These are phyloP conservation scores for Cotesia congregata DNA, from an alignment of 2,888 invertebrate genomes.

Conservation along the genomic window DNA sequence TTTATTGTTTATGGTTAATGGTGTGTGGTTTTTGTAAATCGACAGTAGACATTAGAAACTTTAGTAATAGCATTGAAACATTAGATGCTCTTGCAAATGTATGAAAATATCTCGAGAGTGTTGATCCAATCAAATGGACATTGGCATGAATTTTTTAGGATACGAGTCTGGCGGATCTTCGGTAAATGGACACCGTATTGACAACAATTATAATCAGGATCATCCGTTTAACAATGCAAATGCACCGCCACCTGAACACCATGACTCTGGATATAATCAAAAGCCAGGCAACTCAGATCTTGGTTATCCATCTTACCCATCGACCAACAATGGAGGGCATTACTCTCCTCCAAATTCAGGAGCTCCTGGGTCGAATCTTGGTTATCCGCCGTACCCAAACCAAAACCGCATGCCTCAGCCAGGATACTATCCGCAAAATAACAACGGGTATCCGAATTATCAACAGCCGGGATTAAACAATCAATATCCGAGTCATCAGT, in stretches of 20 bases:
- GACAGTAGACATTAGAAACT: background rate
- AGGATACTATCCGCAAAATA: conserved; percentile 31
- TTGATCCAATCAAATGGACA: conserved; percentile 5
- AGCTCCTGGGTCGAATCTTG: conserved; percentile 51
- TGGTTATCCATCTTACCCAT: conserved; percentile 61
- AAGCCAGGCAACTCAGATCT: conserved; percentile 52
- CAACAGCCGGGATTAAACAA: conserved; percentile 43
- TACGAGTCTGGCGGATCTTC: conserved; percentile 64
- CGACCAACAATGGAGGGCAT: conserved; percentile 47
- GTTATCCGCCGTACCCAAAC: conserved; percentile 52
- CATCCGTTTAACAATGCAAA: conserved; percentile 64
- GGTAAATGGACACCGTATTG: conserved; percentile 60
- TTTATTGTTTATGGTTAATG: background rate
- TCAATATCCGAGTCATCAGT: conserved; percentile 54
- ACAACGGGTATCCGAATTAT: conserved; percentile 48
- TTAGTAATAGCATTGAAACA: conserved; percentile 7
- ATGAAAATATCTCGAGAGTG: conserved; percentile 31
- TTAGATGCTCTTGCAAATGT: conserved; percentile 3
- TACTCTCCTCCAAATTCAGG: conserved; percentile 52
- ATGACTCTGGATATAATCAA: conserved; percentile 40
- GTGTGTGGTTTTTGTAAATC: background rate
- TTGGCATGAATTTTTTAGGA: conserved; percentile 58
- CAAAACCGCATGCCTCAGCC: conserved; percentile 58
- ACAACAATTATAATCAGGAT: conserved; percentile 48
- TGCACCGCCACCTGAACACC: conserved; percentile 57